Base-by-base conservation (phyloP, 2,888 invertebrate species). In the Perithous albicinctus region DNA sequence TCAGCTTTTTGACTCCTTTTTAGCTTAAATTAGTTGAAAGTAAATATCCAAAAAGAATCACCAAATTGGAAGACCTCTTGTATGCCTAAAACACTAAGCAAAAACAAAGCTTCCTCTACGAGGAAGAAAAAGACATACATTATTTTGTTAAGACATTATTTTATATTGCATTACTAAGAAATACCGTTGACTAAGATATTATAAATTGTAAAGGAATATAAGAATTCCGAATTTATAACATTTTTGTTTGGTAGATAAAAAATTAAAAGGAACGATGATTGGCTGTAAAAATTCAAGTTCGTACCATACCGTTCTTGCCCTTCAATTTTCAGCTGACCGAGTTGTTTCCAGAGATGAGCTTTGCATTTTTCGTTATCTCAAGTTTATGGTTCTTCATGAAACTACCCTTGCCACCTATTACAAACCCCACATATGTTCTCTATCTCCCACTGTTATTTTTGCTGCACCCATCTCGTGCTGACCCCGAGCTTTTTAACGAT, bases 401-500 rank as follows among this genome's bases (percentile, higher is more conserved):
- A 64, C 51, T 54, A 41, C 64, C 74, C 38, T 15, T 26, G 15
- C 15, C 41, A 59, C 73, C 63, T 64, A 41, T 64, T 29, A 38
- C 41, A 18, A 29, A 54, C 12, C 63, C 18, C 29, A 41, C 64
- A 54, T 23, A 12, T 15, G 35, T 73, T 61, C n/a, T 32, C 46
- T 20, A 32, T 46, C 7, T 46, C 61, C 23, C 20, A 23, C n/a
- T 61, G 56, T n/a, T 51, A 32, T 61, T n/a, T 15, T 35, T 48
- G 15, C 43, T 32, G n/a, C 15, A 20, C 20, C 35, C 41, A 15
- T 59, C 32, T 7, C 35, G 7, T 7, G 32, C 61, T 73, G 46
- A 61, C 46, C 48, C 46, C 72, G 15, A 2, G 35, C 38, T 64
- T 66, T 66, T 43, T 64, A 51, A 64, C 74, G 41, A 43, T 43